Percentiles rank a stretch among this genome's conserved stretches.
phyloP scores from a whole-genome alignment of 2,797 vertebrate genomes.

The Coregonus sp. region DNA sequence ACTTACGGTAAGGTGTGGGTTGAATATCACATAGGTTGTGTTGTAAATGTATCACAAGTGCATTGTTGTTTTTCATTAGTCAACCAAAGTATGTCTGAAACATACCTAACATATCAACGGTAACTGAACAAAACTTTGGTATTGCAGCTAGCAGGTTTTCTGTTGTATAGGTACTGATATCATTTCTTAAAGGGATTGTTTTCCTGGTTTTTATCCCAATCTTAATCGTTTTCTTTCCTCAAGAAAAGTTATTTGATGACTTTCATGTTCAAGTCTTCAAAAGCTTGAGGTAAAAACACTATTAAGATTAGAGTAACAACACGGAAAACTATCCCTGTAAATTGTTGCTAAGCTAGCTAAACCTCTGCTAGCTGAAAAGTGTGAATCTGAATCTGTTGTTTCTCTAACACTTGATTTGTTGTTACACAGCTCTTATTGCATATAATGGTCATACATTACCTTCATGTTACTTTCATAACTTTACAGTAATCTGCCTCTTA shows the following conservation, averaged over 20 bases:
- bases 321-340: neutral
- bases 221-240: neutral
- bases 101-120: neutral
- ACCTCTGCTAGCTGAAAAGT: neutral
- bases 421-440: neutral
- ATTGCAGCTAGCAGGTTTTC: neutral
- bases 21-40: neutral
- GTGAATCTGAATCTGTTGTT: neutral
- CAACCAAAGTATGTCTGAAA: neutral
- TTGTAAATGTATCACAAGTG: neutral
- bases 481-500: neutral
- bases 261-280: no score
- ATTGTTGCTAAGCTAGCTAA: neutral
- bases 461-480: neutral
- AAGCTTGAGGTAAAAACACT: no score
- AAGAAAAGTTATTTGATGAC: neutral
- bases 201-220: neutral
- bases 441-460: neutral
- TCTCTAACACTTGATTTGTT: neutral
- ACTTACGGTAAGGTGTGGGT: neutral
- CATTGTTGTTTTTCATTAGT: neutral
- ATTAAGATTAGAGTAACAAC: no score
- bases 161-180: neutral
- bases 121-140: neutral
- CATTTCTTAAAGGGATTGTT: no score